Base-by-base conservation (phyloP, 2,888 invertebrate species). In the Zonitis immaculata region DNA sequence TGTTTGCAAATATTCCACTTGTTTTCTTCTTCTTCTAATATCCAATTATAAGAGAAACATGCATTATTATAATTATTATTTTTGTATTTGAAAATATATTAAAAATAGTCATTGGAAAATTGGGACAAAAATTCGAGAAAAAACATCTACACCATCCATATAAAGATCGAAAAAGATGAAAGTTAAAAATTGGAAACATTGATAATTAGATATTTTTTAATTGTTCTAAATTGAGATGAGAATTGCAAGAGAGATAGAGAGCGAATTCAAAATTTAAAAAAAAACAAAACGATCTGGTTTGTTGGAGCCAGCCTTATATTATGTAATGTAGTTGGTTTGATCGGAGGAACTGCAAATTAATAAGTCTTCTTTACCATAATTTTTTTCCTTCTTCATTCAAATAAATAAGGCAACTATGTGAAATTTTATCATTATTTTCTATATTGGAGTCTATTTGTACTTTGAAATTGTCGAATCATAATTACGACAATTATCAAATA, bases 361-460 rank as follows among this genome's bases (percentile, higher is more conserved):
- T 30, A 44, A 45, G 27, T 45, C 45, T 45, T 45, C 18, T n/a
- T 47, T 5, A 22, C n/a, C 35, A 11, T 18, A 20, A 28, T 30
- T 25, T 28, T 28, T 12, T 12, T 30, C 4, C 14, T 8, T 27
- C 9, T 28, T 35, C 35, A 6, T 22, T 22, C 18, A 39, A 47
- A 39, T 39, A 47, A 47, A 47, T 39, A 39, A 30, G 39, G 47
- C 30, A 47, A 18, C 39, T 47, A 47, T 47, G 47, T 47, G 28
- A 25, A 47, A 16, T 39, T 39, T 18, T 5, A n/a, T n/a, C n/a
- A n/a, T n/a, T n/a, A n/a, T n/a, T n/a, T n/a, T n/a, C n/a, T n/a
- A 47, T 47, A 47, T 16, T 47, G 16, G 9, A 35, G 25, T 39
- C 35, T 35, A 26, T 35, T 47, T 35, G 25, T 47, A 18, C 25